Percentiles rank a stretch among this genome's conserved stretches.
Conservation (phyloP, 2,113 vertebrate species). For the Gracilinanus agilis region DNA sequence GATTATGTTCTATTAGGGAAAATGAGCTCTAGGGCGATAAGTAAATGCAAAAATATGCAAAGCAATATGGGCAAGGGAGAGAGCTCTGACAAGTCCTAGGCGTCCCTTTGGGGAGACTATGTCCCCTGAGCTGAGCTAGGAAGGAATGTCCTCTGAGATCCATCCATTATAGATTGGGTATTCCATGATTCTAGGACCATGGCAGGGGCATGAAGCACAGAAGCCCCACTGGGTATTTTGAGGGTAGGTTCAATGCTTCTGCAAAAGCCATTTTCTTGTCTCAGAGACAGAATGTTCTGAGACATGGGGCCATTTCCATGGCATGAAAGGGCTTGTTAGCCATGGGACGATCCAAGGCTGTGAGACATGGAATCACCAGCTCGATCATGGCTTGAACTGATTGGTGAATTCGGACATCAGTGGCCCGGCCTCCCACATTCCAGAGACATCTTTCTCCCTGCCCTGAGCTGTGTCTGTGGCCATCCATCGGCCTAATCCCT, state of each 20-base stretch:
- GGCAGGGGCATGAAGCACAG: background rate
- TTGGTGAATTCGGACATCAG: background rate
- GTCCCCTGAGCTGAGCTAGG: no score
- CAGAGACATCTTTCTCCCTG: constrained; percentile 5
- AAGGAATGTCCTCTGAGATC: no score
- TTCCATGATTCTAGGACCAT: no score
- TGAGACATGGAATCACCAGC: background rate
- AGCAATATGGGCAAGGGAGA: no score
- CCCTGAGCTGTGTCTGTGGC: constrained; percentile 75
- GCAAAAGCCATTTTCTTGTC: background rate
- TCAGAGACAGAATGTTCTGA: background rate
- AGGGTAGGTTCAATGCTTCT: background rate
- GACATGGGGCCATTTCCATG: background rate
- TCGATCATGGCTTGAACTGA: background rate
- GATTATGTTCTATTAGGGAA: no score
- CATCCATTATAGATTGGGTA: no score
- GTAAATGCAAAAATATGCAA: no score
- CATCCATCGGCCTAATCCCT: constrained; percentile 75
- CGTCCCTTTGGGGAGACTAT: no score
- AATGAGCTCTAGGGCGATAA: no score
- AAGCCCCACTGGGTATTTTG: background rate
- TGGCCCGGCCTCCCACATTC: background rate
- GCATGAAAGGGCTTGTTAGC: background rate
- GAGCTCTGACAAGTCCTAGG: no score
- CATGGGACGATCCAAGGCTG: background rate